Percentiles rank a stretch among this genome's conserved stretches.
These are phyloP conservation scores for Pantelozetes paolii DNA, from an alignment of 2,888 invertebrate genomes.

Conservation along the genomic window DNA sequence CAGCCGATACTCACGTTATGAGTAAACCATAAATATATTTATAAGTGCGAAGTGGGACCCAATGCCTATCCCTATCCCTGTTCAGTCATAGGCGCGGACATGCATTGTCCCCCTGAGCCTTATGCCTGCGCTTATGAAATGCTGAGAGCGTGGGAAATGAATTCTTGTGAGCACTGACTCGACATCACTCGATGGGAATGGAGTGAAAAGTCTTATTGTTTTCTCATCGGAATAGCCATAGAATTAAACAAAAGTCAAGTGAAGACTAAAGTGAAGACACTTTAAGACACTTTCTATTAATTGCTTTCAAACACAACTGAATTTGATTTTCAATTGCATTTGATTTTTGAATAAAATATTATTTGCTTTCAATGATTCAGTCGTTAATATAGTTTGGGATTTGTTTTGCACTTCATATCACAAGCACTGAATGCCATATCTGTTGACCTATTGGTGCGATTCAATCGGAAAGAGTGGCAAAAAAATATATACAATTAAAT, in stretches of 20 bases:
- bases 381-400: too few relatives aligned
- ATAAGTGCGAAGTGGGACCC: background rate
- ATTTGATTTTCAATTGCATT: background rate
- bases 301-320: conserved; percentile 11
- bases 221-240: conserved; percentile 32
- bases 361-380: too few relatives aligned
- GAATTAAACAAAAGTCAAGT: conserved; percentile 1
- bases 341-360: background rate
- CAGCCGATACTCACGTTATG: conserved; percentile 12
- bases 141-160: conserved; percentile 30
- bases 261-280: background rate
- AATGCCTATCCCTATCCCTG: background rate
- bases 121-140: conserved; percentile 9
- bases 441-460: background rate
- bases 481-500: background rate
- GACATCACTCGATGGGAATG: conserved; percentile 25
- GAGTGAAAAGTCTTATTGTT: conserved; percentile 17
- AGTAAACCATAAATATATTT: conserved; percentile 8
- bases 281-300: background rate
- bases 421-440: background rate
- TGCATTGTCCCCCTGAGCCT: conserved; percentile 8
- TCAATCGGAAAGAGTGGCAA: background rate
- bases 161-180: conserved; percentile 31
- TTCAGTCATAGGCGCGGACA: conserved; percentile 17
- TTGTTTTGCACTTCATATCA: too few relatives aligned